Evolutionary conservation across 1,140 invertebrate genomes (phyloP).

Genomic region (Sesamia nonagrioides): DNA sequence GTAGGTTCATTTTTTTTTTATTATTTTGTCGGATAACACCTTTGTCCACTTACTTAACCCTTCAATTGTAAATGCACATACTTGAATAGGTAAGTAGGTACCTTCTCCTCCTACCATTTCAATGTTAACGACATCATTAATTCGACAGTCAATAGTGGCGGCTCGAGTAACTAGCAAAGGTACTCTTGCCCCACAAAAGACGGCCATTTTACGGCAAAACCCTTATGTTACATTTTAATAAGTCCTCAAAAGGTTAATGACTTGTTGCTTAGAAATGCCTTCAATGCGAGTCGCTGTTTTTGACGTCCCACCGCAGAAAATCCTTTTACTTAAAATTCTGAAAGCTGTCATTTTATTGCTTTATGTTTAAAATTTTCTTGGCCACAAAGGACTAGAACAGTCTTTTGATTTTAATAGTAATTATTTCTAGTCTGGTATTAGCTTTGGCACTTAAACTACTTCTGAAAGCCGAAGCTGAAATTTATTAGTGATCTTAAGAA

Average conservation of each 20-base stretch:
- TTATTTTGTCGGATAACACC: too few species aligned
- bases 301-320: not conserved
- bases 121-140: conserved; percentile 25
- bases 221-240: conserved; percentile 10
- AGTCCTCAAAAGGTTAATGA: not conserved
- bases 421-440: too few species aligned
- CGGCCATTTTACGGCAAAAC: not conserved
- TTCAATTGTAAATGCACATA: too few species aligned
- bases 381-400: not conserved
- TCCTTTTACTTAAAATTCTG: not conserved
- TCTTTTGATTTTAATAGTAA: not conserved
- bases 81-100: not conserved
- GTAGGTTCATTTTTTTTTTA: too few species aligned
- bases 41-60: too few species aligned
- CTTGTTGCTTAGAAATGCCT: not conserved
- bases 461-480: too few species aligned
- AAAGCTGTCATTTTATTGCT: not conserved
- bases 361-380: not conserved
- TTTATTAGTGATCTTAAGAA: too few species aligned
- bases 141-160: conserved; percentile 1
- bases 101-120: not conserved
- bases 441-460: too few species aligned
- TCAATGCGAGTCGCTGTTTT: not conserved
- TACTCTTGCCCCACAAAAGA: not conserved
- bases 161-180: not conserved